Base-by-base conservation (phyloP, 1,140 invertebrate species). In the Drosophila virilis region DNA sequence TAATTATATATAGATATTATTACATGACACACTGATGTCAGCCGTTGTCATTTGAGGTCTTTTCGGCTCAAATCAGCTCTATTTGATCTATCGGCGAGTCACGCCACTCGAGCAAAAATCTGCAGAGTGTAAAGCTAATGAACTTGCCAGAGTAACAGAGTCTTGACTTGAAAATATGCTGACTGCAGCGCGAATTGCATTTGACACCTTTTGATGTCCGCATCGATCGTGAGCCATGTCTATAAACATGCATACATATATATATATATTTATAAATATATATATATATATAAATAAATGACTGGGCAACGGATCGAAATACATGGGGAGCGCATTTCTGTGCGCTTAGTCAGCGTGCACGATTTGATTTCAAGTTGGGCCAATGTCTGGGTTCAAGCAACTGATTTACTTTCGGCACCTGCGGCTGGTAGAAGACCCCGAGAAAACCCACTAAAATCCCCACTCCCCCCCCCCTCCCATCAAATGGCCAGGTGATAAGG, bases 401-500 rank as follows among this genome's bases (percentile, higher is more conserved):
- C 28, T 15, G 42, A 9, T 2, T 51, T 28, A 28, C 6, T 50
- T 51, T 13, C 48, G 48, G 48, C 48, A 51, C 48, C 48, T 51
- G 22, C 32, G 6, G 22, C 48, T 32, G 32, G 28, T n/a, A n/a
- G 46, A 48, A 28, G 17, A 48, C 8, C 17, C 22, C 22, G 9
- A 17, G n/a, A 54, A 12, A 52, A 32, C 6, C 22, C 32, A 35
- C n/a, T 13, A 2, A 65, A 65, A 54, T 54, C n/a, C 22, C 22
- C 22, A 15, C 28, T 6, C 46, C 22, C 35, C 51, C 57, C 70
- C 67, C 46, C 22, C 35, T 45, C 57, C 70, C 67, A 35, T 73
- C 64, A 59, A 84, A 77, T 77, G 81, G 70, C 60, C 46, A 38
- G 58, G 40, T 74, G 81, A 84, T 84, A 85, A 84, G 74, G 65